Evolutionary conservation across 1,140 invertebrate genomes (phyloP), one percentile per base, ranked within the genome.

Genomic region (Phymorhynchus buccinoides): DNA sequence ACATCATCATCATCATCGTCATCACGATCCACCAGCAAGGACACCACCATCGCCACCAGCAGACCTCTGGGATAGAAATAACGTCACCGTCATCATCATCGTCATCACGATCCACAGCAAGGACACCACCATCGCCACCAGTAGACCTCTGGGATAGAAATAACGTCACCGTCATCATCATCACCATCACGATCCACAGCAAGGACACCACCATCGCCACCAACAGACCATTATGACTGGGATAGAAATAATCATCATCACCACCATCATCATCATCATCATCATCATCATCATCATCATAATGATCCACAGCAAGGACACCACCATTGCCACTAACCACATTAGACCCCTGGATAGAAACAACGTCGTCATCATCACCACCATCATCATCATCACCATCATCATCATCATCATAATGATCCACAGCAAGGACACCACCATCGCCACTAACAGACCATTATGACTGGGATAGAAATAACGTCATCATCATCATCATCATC

Each of bases 61-160:
- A n/a, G n/a, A n/a, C n/a, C n/a, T n/a, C n/a, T n/a, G n/a, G n/a
- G n/a, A n/a, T n/a, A n/a, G n/a, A n/a, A n/a, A n/a, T n/a, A n/a
- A n/a, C n/a, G n/a, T 91, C 1, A 97, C 91, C 84, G 80, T 73
- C 68, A 73, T 35, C 32, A 73, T 42, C 78, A 42, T 80, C 94
- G 99, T 95, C 16, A 99, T 91, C 1, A 97, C 91, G 84, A 99
- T 98, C 94, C 98, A 99, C 22, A 98, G 89, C 37, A 99, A 95
- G 79, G 96, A 96, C 22, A 97, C 91, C 0, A 97, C 81, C 89
- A 96, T 95, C 9, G 96, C 95, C 9, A 95, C 92, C 0, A 94
- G 91, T 39, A 98, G 89, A 16, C 95, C 95, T n/a, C 94, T 94
- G 88, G 52, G 88, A 90, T 48, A 62, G 4, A 16, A 62, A 16